Evolutionary conservation across 1,140 invertebrate genomes (phyloP).

Genomic region (Ruditapes philippinarum): DNA sequence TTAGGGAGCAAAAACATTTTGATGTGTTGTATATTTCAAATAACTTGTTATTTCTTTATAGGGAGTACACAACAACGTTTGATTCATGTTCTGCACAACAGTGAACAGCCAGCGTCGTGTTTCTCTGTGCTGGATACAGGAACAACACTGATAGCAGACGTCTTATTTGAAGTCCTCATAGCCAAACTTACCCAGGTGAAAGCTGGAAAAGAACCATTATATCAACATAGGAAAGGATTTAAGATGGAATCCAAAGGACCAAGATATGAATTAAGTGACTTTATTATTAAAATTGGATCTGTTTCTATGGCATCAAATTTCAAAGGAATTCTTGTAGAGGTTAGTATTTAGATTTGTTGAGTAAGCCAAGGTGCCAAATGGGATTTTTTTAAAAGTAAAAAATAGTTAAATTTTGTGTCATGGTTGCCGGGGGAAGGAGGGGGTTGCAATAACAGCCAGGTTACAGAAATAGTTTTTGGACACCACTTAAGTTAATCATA

Average conservation of each 20-base stretch:
- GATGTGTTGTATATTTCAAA: no score
- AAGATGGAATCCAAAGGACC: constrained; percentile 96
- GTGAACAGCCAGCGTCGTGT: constrained; percentile 97
- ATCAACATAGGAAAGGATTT: constrained; percentile 93
- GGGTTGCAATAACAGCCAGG: no score
- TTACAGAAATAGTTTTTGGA: no score
- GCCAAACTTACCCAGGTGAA: constrained; percentile 90
- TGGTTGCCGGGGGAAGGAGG: no score
- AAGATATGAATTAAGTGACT: constrained; percentile 96
- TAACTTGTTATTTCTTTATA: no score
- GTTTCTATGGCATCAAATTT: constrained; percentile 95
- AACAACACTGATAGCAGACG: constrained; percentile 95
- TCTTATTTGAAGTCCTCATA: constrained; percentile 96
- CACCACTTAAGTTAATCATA: no score
- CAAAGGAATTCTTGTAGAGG: constrained; percentile 97
- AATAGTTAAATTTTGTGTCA: no score
- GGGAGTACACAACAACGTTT: constrained; percentile 93
- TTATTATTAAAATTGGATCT: constrained; percentile 97
- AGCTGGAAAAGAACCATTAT: constrained; percentile 90
- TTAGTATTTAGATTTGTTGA: constrained; percentile 83
- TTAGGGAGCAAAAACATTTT: no score
- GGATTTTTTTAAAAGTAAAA: no score
- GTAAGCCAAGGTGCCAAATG: no score
- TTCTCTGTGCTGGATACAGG: constrained; percentile 96
- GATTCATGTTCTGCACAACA: constrained; percentile 97